A percentile compares a stretch with the other conserved stretches of the same genome.
These are phyloP conservation scores for Chrysina gloriosa DNA, from an alignment of 2,888 invertebrate genomes.

Conservation along the genomic window DNA sequence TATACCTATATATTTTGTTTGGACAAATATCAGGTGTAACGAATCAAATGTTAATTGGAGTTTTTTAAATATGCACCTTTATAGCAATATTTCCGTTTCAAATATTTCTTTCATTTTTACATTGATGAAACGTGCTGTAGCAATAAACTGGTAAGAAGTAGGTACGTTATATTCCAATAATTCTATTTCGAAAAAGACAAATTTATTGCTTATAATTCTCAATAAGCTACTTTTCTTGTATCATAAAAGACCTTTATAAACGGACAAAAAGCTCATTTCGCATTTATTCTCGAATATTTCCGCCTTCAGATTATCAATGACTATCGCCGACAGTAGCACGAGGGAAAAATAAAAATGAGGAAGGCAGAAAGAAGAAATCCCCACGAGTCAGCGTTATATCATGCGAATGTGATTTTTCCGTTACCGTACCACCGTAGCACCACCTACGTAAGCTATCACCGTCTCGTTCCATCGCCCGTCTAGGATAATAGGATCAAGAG, in stretches of 20 bases:
- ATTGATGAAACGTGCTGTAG: too few species aligned
- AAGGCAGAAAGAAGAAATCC: neutral
- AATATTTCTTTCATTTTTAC: too few species aligned
- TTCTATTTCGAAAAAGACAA: neutral
- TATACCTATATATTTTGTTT: too few species aligned
- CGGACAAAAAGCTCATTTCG: constrained; percentile 2
- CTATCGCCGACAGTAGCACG: constrained; percentile 8
- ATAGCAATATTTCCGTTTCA: too few species aligned
- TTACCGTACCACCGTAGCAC: neutral
- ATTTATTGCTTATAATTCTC: neutral
- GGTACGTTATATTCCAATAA: neutral
- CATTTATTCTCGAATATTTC: constrained; percentile 10
- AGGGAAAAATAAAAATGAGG: constrained; percentile 20
- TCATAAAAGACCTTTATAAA: neutral
- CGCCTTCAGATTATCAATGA: constrained; percentile 11
- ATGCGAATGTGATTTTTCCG: constrained; percentile 13
- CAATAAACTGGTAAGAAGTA: too few species aligned
- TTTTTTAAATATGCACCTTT: too few species aligned
- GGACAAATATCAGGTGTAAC: too few species aligned
- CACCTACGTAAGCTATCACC: neutral
- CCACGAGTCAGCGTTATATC: constrained; percentile 33
- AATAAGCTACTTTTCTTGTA: neutral
- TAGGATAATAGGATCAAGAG: neutral
- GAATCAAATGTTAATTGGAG: too few species aligned
- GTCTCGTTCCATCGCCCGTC: neutral